These are phyloP conservation scores for Tapirus indicus DNA, from an alignment of 2,797 vertebrate genomes.

Conservation along the genomic window DNA sequence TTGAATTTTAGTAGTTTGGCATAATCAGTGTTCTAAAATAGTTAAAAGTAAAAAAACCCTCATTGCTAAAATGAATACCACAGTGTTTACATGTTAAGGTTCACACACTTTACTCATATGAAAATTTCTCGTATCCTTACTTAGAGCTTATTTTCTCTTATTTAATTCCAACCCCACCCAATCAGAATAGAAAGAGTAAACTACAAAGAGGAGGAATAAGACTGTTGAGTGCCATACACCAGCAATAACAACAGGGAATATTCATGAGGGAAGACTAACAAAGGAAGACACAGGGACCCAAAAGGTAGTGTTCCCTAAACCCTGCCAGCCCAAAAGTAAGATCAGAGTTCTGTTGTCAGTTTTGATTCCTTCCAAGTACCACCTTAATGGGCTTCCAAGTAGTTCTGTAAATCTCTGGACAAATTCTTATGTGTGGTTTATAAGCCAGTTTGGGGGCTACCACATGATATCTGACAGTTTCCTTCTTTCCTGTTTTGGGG, in stretches of 20 bases:
- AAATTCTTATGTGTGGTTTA: background rate
- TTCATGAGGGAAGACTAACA: background rate
- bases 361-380: background rate
- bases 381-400: slow-evolving; percentile 8
- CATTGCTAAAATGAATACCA: background rate
- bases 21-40: slow-evolving; percentile 30
- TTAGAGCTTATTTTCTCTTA: slow-evolving; percentile 39
- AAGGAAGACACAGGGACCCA: background rate
- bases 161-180: background rate
- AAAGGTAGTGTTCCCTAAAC: background rate
- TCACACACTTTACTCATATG: background rate
- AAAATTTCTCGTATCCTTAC: background rate
- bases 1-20: background rate
- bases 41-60: background rate
- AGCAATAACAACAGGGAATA: background rate
- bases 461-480: background rate
- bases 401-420: slow-evolving; percentile 17
- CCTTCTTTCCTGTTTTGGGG: background rate
- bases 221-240: background rate
- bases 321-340: background rate
- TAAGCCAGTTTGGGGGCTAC: background rate
- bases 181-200: slow-evolving; percentile 12
- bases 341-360: background rate
- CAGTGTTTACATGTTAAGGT: background rate
- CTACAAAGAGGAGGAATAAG: background rate